Conservation (phyloP, 2,888 invertebrate genomes). For the Nymphalis c-album region DNA sequence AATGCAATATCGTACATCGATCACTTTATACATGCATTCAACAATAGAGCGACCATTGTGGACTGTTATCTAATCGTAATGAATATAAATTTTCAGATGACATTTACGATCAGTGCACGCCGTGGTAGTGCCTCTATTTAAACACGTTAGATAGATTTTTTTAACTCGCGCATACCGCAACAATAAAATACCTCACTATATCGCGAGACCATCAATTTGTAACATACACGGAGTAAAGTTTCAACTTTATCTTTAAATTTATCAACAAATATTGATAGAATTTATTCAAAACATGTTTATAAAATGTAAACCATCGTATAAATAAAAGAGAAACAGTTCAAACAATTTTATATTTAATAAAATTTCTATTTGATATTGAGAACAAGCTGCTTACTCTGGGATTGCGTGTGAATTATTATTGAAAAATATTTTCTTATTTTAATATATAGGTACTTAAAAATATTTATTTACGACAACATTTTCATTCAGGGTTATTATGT, state of each 20-base stretch:
- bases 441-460: too few species aligned
- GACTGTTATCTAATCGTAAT: constrained; percentile 79
- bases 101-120: constrained; percentile 78
- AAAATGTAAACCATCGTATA: background rate
- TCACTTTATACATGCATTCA: constrained; percentile 67
- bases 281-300: constrained; percentile 2
- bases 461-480: too few species aligned
- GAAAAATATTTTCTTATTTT: too few species aligned
- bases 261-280: constrained; percentile 44
- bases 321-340: background rate
- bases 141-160: constrained; percentile 53
- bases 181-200: constrained; percentile 58
- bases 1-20: constrained; percentile 76
- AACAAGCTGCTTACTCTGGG: too few species aligned
- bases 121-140: constrained; percentile 74
- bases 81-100: constrained; percentile 81
- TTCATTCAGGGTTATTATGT: too few species aligned
- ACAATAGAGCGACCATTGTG: constrained; percentile 75
- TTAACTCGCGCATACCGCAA: constrained; percentile 66
- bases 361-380: too few species aligned
- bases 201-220: constrained; percentile 63
- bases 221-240: constrained; percentile 62
- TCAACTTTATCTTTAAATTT: constrained; percentile 60
- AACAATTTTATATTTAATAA: too few species aligned
- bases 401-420: too few species aligned